These are phyloP conservation scores for Jacana jacana DNA, from an alignment of 2,113 vertebrate species.

Conservation along the genomic window DNA sequence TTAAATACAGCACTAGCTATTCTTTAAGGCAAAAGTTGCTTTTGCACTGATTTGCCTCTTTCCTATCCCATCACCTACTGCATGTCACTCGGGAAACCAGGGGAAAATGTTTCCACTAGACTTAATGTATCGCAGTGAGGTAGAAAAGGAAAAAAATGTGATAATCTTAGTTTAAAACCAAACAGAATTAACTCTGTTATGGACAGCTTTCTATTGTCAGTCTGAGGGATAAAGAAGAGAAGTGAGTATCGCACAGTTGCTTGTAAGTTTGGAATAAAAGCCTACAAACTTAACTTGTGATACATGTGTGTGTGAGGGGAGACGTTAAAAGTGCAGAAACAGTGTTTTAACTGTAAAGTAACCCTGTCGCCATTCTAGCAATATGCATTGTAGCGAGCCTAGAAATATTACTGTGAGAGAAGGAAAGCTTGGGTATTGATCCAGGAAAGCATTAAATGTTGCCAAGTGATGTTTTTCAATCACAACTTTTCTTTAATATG, in stretches of 20 bases:
- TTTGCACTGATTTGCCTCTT: background rate
- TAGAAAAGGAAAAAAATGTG: background rate
- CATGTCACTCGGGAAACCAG: background rate
- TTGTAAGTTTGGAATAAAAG: background rate
- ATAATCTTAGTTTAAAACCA: background rate
- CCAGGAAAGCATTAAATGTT: background rate
- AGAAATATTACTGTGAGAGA: background rate
- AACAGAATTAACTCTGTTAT: background rate
- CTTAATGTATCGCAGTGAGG: background rate
- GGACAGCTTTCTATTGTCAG: background rate
- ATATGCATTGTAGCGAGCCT: background rate
- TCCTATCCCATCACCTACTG: fast-evolving
- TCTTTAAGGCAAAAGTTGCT: background rate
- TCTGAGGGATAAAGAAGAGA: background rate
- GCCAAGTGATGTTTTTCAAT: background rate
- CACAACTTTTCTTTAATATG: background rate
- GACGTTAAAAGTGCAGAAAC: background rate
- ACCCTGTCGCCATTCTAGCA: background rate
- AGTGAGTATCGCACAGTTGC: fast-evolving
- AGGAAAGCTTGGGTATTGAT: background rate
- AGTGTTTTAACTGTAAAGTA: background rate
- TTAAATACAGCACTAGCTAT: background rate
- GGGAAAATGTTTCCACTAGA: background rate
- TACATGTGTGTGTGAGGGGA: background rate
- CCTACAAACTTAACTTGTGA: background rate